A percentile compares a stretch with the other conserved stretches of the same genome.
phyloP scores from a whole-genome alignment of 2,888 invertebrate species.

The Brachyptera risi region DNA sequence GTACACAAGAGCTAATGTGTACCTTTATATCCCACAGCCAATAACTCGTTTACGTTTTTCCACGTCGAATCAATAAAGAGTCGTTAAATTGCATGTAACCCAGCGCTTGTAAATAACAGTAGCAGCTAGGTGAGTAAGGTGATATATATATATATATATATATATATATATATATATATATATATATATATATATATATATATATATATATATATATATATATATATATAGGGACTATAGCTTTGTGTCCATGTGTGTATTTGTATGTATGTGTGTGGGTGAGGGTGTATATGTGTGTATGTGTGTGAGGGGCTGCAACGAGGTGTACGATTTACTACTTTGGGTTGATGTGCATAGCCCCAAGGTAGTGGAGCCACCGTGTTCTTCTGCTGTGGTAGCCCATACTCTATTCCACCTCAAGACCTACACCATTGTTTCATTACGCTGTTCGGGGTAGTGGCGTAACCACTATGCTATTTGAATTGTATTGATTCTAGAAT shows the following conservation, averaged over 20 bases:
- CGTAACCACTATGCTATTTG: neutral
- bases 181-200: neutral
- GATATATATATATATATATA: neutral
- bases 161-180: neutral
- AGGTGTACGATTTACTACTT: neutral
- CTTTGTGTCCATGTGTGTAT: too few species aligned
- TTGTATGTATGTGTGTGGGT: too few species aligned
- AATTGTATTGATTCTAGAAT: too few species aligned
- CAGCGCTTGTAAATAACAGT: constrained; percentile 3
- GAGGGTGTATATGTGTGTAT: too few species aligned
- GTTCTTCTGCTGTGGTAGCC: too few species aligned
- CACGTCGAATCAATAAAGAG: constrained; percentile 12
- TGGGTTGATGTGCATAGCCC: neutral
- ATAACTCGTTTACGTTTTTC: constrained; percentile 7
- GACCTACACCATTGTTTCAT: neutral
- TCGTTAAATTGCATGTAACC: constrained; percentile 10
- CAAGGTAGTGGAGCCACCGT: too few species aligned
- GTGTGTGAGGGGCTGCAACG: too few species aligned
- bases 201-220: neutral
- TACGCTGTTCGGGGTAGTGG: neutral
- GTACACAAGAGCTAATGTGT: too few species aligned
- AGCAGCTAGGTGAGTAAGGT: neutral
- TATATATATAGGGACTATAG: neutral
- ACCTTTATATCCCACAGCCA: too few species aligned
- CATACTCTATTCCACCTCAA: constrained; percentile 4